Percentiles rank a stretch among this genome's conserved stretches.
phyloP scores from a whole-genome alignment of 2,888 invertebrate species.

The Oithona nana region DNA sequence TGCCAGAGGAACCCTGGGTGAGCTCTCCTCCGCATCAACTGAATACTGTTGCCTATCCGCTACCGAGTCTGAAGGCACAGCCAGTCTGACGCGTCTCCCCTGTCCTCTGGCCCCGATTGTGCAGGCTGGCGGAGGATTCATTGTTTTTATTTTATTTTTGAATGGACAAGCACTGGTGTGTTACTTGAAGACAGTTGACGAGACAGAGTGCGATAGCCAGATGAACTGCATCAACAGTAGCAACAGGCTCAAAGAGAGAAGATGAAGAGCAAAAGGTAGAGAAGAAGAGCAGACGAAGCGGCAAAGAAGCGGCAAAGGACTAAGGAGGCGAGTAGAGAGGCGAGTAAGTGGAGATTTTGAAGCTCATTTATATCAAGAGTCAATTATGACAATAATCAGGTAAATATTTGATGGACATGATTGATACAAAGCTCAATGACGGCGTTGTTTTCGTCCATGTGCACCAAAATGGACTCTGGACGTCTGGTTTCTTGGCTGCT shows the following conservation, averaged over 20 bases:
- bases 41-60: no score
- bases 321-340: neutral
- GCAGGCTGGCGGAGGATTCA: no score
- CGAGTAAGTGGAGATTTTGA: neutral
- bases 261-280: neutral
- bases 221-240: neutral
- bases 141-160: no score
- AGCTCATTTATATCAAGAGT: neutral
- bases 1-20: no score
- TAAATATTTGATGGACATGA: neutral
- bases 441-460: neutral
- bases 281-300: neutral
- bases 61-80: no score
- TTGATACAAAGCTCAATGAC: slow-evolving; percentile 4
- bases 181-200: no score
- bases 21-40: no score
- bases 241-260: neutral
- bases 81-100: neutral
- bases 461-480: slow-evolving; percentile 3
- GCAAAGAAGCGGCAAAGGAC: neutral
- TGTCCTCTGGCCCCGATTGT: no score
- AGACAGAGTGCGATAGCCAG: no score
- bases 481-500: neutral
- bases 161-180: no score
- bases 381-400: neutral